Percentiles rank a stretch among this genome's conserved stretches.
phyloP scores from a whole-genome alignment of 2,797 vertebrate genomes.

The Melanotaenia nigrans region DNA sequence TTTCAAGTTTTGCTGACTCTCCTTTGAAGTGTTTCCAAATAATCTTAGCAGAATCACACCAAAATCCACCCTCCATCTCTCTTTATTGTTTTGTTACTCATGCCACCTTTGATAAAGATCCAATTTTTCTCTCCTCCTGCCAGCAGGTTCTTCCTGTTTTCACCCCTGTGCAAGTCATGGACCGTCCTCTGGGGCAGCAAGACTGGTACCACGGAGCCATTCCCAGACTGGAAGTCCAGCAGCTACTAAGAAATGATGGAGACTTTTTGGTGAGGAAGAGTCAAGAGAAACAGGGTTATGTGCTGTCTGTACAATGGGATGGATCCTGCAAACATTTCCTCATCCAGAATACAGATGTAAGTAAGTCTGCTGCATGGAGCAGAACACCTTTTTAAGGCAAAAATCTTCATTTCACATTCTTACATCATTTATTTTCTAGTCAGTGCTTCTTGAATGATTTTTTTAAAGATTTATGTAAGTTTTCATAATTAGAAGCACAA shows the following conservation, averaged over 20 bases:
- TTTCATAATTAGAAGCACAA: neutral
- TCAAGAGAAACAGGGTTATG: constrained; percentile 92
- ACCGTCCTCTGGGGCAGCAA: constrained; percentile 92
- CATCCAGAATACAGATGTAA: constrained; percentile 89
- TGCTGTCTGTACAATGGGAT: constrained; percentile 92
- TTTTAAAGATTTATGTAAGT: constrained; percentile 5
- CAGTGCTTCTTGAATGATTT: constrained; percentile 2
- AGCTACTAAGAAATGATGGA: constrained; percentile 86
- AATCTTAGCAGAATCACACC: constrained; percentile 41
- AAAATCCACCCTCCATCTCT: constrained; percentile 11
- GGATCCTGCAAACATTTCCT: constrained; percentile 93
- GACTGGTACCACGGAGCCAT: constrained; percentile 96
- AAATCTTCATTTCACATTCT: constrained; percentile 17
- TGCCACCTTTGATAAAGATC: constrained; percentile 10
- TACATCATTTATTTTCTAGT: constrained; percentile 19
- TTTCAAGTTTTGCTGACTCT: constrained; percentile 42
- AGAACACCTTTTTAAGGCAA: neutral
- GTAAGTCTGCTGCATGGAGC: constrained; percentile 54
- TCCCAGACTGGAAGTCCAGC: constrained; percentile 89
- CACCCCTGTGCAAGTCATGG: constrained; percentile 79
- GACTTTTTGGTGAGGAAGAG: constrained; percentile 93
- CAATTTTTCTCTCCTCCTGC: constrained; percentile 21
- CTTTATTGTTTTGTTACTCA: constrained; percentile 41
- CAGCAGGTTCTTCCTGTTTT: constrained; percentile 83
- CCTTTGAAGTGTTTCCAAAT: constrained; percentile 51